A percentile compares a stretch with the other conserved stretches of the same genome.
These are phyloP conservation scores for Lycocerus yunnanus DNA, from an alignment of 2,888 invertebrate genomes.

Conservation along the genomic window DNA sequence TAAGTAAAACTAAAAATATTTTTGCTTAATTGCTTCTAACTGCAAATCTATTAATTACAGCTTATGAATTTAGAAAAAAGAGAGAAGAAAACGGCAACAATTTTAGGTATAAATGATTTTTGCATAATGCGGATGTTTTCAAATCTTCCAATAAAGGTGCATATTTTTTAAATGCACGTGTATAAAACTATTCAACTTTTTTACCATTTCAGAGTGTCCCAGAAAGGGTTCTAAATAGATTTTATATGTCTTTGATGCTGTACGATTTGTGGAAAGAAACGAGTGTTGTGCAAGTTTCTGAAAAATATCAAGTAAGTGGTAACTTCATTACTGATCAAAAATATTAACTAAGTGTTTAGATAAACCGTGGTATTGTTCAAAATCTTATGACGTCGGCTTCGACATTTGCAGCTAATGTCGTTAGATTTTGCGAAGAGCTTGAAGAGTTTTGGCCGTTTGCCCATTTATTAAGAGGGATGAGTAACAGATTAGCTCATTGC, in stretches of 20 bases:
- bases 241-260: slow-evolving; percentile 86
- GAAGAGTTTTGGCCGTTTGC: slow-evolving; percentile 82
- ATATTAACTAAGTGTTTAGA: slow-evolving; percentile 29
- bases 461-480: slow-evolving; percentile 75
- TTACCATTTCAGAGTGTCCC: slow-evolving; percentile 60
- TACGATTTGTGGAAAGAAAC: slow-evolving; percentile 75
- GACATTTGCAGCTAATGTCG: slow-evolving; percentile 75
- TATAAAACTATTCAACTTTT: not conserved
- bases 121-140: slow-evolving; percentile 70
- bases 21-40: not conserved
- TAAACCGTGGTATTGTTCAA: slow-evolving; percentile 82
- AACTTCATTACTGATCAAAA: not conserved
- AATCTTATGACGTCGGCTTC: slow-evolving; percentile 72
- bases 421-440: slow-evolving; percentile 78
- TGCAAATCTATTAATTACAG: not conserved
- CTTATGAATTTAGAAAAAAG: slow-evolving; percentile 53
- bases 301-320: slow-evolving; percentile 61
- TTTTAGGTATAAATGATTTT: slow-evolving; percentile 79
- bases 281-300: slow-evolving; percentile 69
- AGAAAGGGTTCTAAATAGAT: slow-evolving; percentile 69
- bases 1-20: slow-evolving; percentile 55
- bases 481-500: slow-evolving; percentile 77
- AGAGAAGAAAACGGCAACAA: slow-evolving; percentile 71
- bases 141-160: slow-evolving; percentile 67
- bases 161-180: not conserved